Percentiles rank a stretch among this genome's conserved stretches.
These are phyloP conservation scores for Dynastes tityus DNA, from an alignment of 2,888 invertebrate species.

Conservation along the genomic window DNA sequence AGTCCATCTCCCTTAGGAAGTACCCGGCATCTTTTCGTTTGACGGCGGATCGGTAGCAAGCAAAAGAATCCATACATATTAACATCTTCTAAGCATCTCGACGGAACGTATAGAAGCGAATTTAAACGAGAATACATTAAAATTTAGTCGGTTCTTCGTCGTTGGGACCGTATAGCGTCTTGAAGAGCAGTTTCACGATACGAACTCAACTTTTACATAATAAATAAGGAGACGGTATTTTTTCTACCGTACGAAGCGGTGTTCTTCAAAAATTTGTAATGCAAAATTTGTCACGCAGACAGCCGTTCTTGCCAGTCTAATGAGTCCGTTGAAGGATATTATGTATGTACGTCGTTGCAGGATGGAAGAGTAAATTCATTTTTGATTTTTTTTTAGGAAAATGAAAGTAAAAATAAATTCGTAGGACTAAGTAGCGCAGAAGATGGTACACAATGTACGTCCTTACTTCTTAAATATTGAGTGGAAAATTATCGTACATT, in stretches of 20 bases:
- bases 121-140: constrained; percentile 20
- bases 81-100: constrained; percentile 6
- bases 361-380: constrained; percentile 8
- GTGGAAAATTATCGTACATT: too few species aligned
- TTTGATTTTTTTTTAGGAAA: too few species aligned
- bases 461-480: too few species aligned
- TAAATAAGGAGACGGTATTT: constrained; percentile 30
- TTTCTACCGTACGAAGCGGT: constrained; percentile 9
- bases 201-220: constrained; percentile 33
- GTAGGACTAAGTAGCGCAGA: too few species aligned
- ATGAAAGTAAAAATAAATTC: too few species aligned
- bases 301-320: not conserved
- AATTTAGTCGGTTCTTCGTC: not conserved
- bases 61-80: constrained; percentile 17
- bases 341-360: not conserved
- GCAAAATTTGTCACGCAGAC: constrained; percentile 24
- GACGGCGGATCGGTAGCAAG: not conserved
- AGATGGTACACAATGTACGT: too few species aligned
- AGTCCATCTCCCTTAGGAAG: not conserved
- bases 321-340: not conserved
- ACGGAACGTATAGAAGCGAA: constrained; percentile 15
- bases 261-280: constrained; percentile 36
- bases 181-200: not conserved
- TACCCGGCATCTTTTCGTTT: not conserved
- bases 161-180: constrained; percentile 1